These are phyloP conservation scores for Caenorhabditis remanei DNA, from an alignment of 1,140 invertebrate genomes.

Conservation along the genomic window DNA sequence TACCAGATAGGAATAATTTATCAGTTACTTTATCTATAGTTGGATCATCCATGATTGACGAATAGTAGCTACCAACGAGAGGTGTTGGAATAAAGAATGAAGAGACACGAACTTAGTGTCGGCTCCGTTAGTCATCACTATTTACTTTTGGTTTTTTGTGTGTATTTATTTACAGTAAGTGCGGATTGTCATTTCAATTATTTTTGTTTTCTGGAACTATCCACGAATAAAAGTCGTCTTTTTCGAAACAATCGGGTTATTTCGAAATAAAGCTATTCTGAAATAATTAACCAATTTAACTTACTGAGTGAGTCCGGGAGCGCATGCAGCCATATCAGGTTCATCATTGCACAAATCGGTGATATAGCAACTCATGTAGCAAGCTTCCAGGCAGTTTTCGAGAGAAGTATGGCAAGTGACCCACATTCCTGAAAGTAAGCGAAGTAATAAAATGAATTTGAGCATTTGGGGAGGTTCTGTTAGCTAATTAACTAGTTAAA, in stretches of 20 bases:
- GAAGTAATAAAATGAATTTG: no score
- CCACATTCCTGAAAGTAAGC: slow-evolving; percentile 48
- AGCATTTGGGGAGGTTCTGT: no score
- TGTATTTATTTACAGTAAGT: not conserved
- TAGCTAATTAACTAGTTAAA: no score
- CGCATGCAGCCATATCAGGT: slow-evolving; percentile 60
- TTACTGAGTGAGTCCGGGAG: slow-evolving; percentile 40
- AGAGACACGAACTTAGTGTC: not conserved
- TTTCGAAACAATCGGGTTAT: not conserved
- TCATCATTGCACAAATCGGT: slow-evolving; percentile 60
- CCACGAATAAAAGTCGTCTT: no score
- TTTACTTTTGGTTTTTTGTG: not conserved
- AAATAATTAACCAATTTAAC: no score
- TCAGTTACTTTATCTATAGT: slow-evolving; percentile 30
- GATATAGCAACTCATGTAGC: slow-evolving; percentile 61
- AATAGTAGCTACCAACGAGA: not conserved
- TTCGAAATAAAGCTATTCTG: no score
- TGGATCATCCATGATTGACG: slow-evolving; percentile 43
- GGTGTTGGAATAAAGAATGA: not conserved
- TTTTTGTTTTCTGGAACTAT: no score
- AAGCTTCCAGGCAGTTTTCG: slow-evolving; percentile 58
- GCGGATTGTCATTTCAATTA: no score
- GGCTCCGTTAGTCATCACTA: not conserved
- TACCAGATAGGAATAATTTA: slow-evolving; percentile 51
- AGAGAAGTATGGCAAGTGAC: slow-evolving; percentile 51